Base-by-base conservation (phyloP, 2,888 invertebrate genomes). In the Xylota sylvarum region DNA sequence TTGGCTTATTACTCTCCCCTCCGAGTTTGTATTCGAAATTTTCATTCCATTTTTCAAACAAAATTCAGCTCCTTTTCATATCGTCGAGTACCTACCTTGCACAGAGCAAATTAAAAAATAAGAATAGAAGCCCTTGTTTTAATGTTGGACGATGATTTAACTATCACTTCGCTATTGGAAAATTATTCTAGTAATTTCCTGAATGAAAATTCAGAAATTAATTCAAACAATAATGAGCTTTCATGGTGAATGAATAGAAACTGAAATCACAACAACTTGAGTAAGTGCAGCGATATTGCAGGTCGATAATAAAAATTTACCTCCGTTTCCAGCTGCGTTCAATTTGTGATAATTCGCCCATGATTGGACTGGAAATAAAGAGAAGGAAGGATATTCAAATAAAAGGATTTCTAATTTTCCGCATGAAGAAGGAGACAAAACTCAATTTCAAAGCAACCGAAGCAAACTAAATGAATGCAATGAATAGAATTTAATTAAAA, bases 401-500 rank as follows among this genome's bases (percentile, higher is more conserved):
- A 78, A 69, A 62, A 69, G 52, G 60, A 52, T 62, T 78, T 70
- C 30, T 58, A 65, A 46, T 76, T 76, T 40, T 58, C 55, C 69
- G 19, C 14, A 43, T 62, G 60, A 30, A 32, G 32, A 30, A 32
- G n/a, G 60, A 52, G 60, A 52, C 52, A 32, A 48, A 27, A 23
- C 60, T 58, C 67, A 40, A 50, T 48, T 58, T 19, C 10, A 62
- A 30, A 10, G 19, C 35, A 7, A 37, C 30, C 10, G 37, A 52
- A 17, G 17, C 10, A 14, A n/a, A 10, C 9, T 37, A 3, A 10
- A 43, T 43, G 40, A n/a, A 43, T 58, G 67, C 50, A 43, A 52
- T 62, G 62, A 52, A 52, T 4, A 27, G 55, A 77, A 77, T 48
- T 69, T 77, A 77, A 77, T 77, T 77, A 77, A 72, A 72, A 56